A percentile compares a stretch with the other conserved stretches of the same genome.
Conservation (phyloP, 2,888 invertebrate genomes). For the Drosophila limbata region DNA sequence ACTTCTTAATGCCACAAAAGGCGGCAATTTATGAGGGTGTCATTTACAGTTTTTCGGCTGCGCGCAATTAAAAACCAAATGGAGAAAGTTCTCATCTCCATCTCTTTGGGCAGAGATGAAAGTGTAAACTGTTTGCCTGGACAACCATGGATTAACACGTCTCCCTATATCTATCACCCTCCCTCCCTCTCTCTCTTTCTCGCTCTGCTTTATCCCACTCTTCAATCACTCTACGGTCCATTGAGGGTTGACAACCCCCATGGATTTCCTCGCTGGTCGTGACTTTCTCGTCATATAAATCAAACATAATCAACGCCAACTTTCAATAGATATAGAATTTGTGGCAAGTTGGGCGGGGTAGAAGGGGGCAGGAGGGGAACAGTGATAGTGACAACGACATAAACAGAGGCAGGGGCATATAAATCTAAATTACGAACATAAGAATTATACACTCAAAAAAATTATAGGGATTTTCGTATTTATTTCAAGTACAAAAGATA, state of each 20-base stretch:
- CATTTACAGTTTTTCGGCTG: constrained; percentile 55
- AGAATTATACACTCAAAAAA: constrained; percentile 5
- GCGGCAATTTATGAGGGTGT: constrained; percentile 73
- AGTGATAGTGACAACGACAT: neutral
- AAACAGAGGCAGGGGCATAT: constrained; percentile 42
- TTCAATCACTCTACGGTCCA: constrained; percentile 7
- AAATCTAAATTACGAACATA: constrained; percentile 75
- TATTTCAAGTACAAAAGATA: no score
- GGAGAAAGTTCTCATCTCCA: constrained; percentile 16
- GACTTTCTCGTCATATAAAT: constrained; percentile 74
- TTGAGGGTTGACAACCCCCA: constrained; percentile 40
- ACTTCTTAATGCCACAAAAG: constrained; percentile 37
- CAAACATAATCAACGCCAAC: constrained; percentile 78
- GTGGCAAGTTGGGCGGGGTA: constrained; percentile 21
- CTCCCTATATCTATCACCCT: neutral
- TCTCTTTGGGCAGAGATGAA: constrained; percentile 36
- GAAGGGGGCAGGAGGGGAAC: neutral
- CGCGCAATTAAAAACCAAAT: constrained; percentile 68
- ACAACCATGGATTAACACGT: constrained; percentile 57
- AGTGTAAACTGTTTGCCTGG: constrained; percentile 37
- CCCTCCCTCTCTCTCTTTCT: neutral
- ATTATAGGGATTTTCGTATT: no score
- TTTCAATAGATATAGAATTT: constrained; percentile 55
- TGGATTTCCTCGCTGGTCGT: constrained; percentile 30
- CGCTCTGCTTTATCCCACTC: neutral